phyloP scores from a whole-genome alignment of 2,797 vertebrate genomes.

The Acomys russatus region DNA sequence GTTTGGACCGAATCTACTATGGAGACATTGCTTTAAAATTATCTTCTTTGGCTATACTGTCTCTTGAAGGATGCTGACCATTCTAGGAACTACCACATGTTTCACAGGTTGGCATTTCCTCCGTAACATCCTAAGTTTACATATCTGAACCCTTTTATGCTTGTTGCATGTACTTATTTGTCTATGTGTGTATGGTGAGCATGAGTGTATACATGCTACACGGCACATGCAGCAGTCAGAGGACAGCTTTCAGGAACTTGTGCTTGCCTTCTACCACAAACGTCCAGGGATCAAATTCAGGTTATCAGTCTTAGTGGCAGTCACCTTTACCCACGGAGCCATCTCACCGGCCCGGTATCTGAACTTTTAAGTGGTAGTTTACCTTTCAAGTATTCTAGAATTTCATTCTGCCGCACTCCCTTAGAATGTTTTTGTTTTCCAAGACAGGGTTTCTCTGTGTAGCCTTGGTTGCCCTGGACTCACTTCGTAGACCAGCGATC shows the following conservation, averaged over 20 bases:
- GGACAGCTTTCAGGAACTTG: background rate
- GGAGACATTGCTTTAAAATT: slow-evolving; percentile 28
- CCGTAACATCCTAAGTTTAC: slow-evolving; percentile 22
- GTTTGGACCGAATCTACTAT: slow-evolving; percentile 6
- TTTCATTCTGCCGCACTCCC: background rate
- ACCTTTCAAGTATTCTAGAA: slow-evolving; percentile 38
- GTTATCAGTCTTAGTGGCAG: background rate
- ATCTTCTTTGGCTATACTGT: background rate
- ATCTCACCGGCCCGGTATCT: background rate
- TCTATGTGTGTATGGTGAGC: background rate
- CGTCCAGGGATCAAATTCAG: background rate
- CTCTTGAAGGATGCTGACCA: slow-evolving; percentile 21
- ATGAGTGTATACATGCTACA: no score
- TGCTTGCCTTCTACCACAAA: background rate
- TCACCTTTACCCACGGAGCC: no score
- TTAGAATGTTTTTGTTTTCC: background rate
- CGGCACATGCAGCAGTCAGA: background rate
- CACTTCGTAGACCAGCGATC: no score
- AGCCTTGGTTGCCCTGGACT: no score
- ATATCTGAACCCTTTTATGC: background rate
- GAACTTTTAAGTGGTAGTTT: background rate
- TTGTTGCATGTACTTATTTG: background rate
- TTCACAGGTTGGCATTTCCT: slow-evolving; percentile 49
- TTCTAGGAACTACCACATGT: background rate
- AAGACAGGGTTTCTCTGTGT: no score